Conservation (phyloP, 2,797 vertebrate species). For the Gallirallus australis region DNA sequence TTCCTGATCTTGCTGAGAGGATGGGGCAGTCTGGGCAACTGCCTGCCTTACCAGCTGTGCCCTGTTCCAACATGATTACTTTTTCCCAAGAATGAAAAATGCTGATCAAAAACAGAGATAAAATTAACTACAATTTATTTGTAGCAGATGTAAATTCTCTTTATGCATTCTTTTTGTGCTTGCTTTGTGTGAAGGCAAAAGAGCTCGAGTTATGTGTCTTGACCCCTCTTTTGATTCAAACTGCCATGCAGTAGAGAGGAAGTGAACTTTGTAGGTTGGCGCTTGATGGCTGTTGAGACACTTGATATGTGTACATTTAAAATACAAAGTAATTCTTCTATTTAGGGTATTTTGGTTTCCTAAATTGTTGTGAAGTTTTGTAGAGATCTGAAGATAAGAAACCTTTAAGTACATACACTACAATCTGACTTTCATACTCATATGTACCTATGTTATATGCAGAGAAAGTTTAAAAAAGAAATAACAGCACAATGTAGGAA, state of each 20-base stretch:
- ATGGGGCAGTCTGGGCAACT: neutral
- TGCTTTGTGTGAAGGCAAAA: neutral
- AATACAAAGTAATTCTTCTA: conserved; percentile 29
- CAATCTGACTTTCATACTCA: neutral
- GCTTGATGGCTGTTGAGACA: neutral
- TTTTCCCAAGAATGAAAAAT: neutral
- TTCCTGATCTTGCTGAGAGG: neutral
- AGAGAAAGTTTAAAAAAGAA: neutral
- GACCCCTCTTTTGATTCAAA: neutral
- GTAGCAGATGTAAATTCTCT: neutral
- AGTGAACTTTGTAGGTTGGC: conserved; percentile 3
- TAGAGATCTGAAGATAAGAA: neutral
- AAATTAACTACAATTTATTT: neutral
- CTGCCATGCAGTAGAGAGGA: neutral
- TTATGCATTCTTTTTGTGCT: neutral
- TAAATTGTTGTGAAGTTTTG: neutral
- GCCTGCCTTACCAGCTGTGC: neutral
- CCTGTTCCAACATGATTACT: neutral
- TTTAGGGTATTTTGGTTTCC: conserved; percentile 46
- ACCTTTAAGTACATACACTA: neutral
- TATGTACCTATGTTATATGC: neutral
- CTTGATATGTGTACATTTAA: neutral
- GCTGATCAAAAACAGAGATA: neutral
- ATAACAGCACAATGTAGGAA: conserved; percentile 1
- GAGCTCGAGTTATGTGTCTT: neutral